Conservation (phyloP, 2,113 vertebrate species). For the Paralichthys olivaceus region DNA sequence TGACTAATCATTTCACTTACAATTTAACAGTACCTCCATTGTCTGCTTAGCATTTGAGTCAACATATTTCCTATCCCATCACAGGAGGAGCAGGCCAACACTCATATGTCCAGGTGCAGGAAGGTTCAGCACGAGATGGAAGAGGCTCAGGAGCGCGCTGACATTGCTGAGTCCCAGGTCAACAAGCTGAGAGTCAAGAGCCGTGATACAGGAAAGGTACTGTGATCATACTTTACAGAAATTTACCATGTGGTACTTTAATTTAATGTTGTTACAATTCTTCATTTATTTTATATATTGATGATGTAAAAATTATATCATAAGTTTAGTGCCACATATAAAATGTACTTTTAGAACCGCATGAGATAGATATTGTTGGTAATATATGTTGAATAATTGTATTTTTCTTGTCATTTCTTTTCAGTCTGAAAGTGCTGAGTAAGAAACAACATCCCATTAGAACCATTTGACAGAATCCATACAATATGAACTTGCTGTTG, state of each 20-base stretch:
- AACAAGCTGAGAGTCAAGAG: constrained; percentile 72
- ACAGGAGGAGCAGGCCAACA: constrained; percentile 76
- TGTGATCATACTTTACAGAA: background rate
- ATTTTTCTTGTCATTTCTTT: background rate
- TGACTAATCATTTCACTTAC: background rate
- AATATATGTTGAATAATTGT: background rate
- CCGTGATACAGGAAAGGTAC: constrained; percentile 59
- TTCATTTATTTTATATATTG: too few relatives aligned
- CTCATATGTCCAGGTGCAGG: constrained; percentile 66
- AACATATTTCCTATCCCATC: background rate
- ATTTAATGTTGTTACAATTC: background rate
- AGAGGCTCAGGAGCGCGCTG: constrained; percentile 73
- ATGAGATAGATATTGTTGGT: too few relatives aligned
- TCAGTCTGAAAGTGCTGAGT: constrained; percentile 39
- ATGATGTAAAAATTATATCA: too few relatives aligned
- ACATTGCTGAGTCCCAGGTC: constrained; percentile 72
- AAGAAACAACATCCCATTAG: constrained; percentile 5
- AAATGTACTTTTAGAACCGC: too few relatives aligned
- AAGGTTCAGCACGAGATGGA: constrained; percentile 76
- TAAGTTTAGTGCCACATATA: too few relatives aligned
- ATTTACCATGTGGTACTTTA: background rate
- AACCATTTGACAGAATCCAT: constrained; percentile 24
- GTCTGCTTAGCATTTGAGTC: background rate
- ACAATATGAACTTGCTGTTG: constrained; percentile 48
- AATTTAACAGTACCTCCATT: background rate